Evolutionary conservation across 2,113 vertebrate genomes (phyloP), one percentile per base, ranked within the genome.

Genomic region (Rana temporaria): DNA sequence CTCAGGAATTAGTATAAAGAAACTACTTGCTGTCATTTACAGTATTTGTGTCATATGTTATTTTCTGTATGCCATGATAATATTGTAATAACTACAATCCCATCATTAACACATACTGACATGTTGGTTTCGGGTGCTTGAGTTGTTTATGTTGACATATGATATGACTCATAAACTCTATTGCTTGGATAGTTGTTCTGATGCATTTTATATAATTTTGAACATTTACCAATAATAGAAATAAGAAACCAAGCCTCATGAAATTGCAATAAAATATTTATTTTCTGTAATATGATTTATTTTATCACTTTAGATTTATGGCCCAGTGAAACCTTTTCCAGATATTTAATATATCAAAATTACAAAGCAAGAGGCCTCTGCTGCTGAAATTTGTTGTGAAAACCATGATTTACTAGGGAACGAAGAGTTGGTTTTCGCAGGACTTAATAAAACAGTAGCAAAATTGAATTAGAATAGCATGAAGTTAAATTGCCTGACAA

Each of bases 221-320:
- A 86, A 81, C 81, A 87, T 88, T 87, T 88, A 91, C 88, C 86
- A 93, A 90, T 86, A 90, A 84, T 80, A 75, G 88, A 90, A 89
- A 87, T 74, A 65, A 57, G 84, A 88, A 91, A 89, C 85, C 88
- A 93, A 93, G 91, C 71, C 89, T 94, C 90, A 93, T 94, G 92
- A 93, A 93, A 89, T 67, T 85, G 85, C 85, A 91, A 92, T 94
- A 91, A 92, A 93, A 93, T 93, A 93, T 93, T 94, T 92, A 92
- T 92, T 93, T 89, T 90, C 90, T 89, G 87, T 75, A 87, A 88
- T 89, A 88, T 81, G 90, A 91, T 93, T 95, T 92, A 93, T 94
- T 93, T 93, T 90, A 93, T 93, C 90, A 89, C 78, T 86, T 71
- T 86, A 87, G 92, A 93, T 93, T 92, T 93, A 93, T 90, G 89